Base-by-base conservation (phyloP, 2,888 invertebrate species). In the Drosophila tanythrix region DNA sequence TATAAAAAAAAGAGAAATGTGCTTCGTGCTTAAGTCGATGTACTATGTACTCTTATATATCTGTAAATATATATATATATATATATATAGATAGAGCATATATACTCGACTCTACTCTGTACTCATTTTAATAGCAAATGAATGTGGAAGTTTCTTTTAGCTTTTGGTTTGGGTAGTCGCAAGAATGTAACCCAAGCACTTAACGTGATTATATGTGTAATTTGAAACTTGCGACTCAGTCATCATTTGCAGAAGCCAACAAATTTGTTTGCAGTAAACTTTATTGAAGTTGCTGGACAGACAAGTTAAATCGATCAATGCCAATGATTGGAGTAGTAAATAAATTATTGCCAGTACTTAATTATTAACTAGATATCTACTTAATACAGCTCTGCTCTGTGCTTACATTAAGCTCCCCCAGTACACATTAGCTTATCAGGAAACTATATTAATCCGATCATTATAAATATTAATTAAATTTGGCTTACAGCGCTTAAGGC, bases 51-150 rank as follows among this genome's bases (percentile, higher is more conserved):
- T 57, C 35, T 21, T 50, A 27, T 15, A 62, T 55, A 33, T 33
- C 27, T 61, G 58, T 38, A 13, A 35, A 8, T 29, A 50, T 6
- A 46, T 25, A 13, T n/a, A 31, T 11, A 35, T 35, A 25, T 25
- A 27, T 48, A 2, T 48, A 21, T 33, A 11, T 43, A 6, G 21
- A 43, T 43, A 13, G 43, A 21, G 43, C 43, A 13, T 43, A 8
- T 46, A 46, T 25, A 27, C 8, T 46, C 8, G 25, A 25, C 46
- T 15, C 15, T 25, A 15, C 51, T 68, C 36, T 59, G 58, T 52
- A 78, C 51, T 50, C 69, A 65, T 71, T 61, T 79, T 62, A 79
- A 79, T 79, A 67, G 71, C 71, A 77, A 79, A 77, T 79, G 80
- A 75, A 79, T 79, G 60, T 60, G 15, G 56, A 68, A 80, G 61